A percentile compares a stretch with the other conserved stretches of the same genome.
These are phyloP conservation scores for Muntiacus reevesi DNA, from an alignment of 2,113 vertebrate species.

Conservation along the genomic window DNA sequence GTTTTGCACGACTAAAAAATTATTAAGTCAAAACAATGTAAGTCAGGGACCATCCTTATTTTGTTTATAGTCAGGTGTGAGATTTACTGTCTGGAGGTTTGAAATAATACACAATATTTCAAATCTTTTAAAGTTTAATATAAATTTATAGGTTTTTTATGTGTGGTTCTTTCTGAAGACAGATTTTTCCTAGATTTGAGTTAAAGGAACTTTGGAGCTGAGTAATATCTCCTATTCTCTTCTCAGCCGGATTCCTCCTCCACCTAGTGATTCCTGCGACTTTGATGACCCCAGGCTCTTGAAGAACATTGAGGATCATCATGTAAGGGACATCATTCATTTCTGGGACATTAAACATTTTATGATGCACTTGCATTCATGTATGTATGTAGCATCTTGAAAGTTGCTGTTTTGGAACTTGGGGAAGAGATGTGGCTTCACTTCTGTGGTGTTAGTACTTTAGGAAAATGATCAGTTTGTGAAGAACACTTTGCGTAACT, in stretches of 20 bases:
- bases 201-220: neutral
- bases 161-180: neutral
- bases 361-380: neutral
- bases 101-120: neutral
- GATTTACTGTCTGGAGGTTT: neutral
- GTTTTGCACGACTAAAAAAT: neutral
- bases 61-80: neutral
- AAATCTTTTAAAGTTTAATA: neutral
- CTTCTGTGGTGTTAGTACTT: neutral
- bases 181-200: neutral
- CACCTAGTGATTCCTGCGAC: constrained; percentile 90
- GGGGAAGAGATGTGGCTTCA: neutral
- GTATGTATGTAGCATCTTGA: neutral
- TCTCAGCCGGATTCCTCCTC: constrained; percentile 88
- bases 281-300: constrained; percentile 95
- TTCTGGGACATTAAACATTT: neutral
- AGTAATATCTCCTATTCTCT: constrained; percentile 45
- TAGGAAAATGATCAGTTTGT: neutral
- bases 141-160: neutral
- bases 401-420: neutral
- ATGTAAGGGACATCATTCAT: constrained; percentile 80
- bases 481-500: neutral
- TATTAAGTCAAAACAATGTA: neutral
- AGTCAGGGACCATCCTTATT: neutral
- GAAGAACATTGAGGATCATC: constrained; percentile 93